A percentile compares a stretch with the other conserved stretches of the same genome.
phyloP scores from a whole-genome alignment of 1,140 invertebrate genomes.

The Octopus sinensis region DNA sequence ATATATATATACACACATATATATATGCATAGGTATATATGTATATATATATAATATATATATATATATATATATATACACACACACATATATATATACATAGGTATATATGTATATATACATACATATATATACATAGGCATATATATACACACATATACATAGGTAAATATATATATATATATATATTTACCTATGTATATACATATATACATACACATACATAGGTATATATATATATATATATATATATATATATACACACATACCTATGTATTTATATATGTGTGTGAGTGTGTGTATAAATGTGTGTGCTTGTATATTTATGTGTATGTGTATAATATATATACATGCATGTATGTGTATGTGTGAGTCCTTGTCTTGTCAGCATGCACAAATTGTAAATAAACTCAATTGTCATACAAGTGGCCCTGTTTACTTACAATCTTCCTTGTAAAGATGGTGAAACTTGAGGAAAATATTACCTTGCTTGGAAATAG shows the following conservation, averaged over 20 bases:
- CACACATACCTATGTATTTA: not conserved
- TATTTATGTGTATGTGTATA: not conserved
- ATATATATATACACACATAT: not conserved
- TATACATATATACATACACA: not conserved
- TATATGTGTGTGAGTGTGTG: not conserved
- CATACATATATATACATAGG: not conserved
- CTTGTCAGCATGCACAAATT: too few relatives aligned
- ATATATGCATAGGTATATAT: not conserved
- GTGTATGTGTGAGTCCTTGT: not conserved
- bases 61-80: not conserved
- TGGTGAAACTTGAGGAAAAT: too few relatives aligned
- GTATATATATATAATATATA: not conserved
- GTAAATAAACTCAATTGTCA: too few relatives aligned
- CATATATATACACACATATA: not conserved
- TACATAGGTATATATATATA: not conserved
- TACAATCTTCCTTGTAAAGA: too few relatives aligned
- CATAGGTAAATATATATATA: not conserved
- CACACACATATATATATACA: not conserved
- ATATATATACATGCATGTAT: not conserved
- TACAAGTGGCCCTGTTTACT: too few relatives aligned
- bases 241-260: not conserved
- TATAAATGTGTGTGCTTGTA: not conserved
- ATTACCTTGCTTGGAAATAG: too few relatives aligned
- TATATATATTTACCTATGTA: not conserved
- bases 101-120: not conserved